Evolutionary conservation across 1,140 invertebrate species (phyloP), one percentile per base, ranked within the genome.

Genomic region (Dinoponera quadriceps): DNA sequence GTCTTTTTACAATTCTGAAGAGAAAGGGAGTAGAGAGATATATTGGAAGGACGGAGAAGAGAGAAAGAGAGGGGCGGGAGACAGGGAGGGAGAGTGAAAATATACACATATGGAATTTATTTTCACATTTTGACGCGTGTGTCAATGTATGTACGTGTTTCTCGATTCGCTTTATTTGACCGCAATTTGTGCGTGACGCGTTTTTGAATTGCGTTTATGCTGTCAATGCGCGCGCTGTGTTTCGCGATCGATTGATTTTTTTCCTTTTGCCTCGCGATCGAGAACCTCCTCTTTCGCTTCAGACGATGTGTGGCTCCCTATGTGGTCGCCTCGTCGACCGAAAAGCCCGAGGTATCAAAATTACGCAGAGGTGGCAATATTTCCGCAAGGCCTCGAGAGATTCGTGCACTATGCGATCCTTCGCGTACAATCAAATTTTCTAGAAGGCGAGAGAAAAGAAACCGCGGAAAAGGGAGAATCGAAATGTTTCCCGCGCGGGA

Each of bases 51-150:
- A n/a, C n/a, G 38, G 3, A 9, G 11, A 7, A 33, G 7, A 33
- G 33, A 44, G 38, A 44, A 44, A 78, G 38, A 75, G 84, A 77
- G 48, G 14, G 49, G 20, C 73, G 48, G 38, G 38, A 11, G 38
- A 11, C 4, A 9, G 38, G 11, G 3, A 9, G 38, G 38, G 9
- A 11, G 38, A 44, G 38, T 44, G 38, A 44, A 44, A 78, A 57
- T 69, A 63, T 80, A 74, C 69, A 63, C 49, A 68, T 85, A 80
- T 85, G 87, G 72, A 85, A 74, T 87, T 87, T 87, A 88, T 85
- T 85, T 87, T 88, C 85, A 87, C 57, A 78, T 87, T 87, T 81
- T 51, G 33, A 83, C 33, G 38, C 38, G 18, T 48, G 27, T 66
- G 2, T 51, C 3, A 18, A 75, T 55, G 51, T 33, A 77, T 60